Evolutionary conservation across 2,113 vertebrate species (phyloP).

Genomic region (Leucopsar rothschildi): DNA sequence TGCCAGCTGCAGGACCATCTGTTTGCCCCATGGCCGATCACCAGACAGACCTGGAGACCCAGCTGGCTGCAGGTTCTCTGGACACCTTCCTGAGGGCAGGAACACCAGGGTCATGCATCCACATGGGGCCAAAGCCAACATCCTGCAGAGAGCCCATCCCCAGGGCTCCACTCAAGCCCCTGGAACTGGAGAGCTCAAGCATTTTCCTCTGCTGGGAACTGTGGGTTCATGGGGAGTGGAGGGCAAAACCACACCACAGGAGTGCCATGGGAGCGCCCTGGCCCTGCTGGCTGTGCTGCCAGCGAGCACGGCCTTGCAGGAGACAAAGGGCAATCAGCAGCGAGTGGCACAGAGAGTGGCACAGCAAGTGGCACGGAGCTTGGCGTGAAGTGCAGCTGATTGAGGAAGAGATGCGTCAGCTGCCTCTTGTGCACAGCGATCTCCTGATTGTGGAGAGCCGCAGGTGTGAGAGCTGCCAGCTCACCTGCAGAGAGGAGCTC

Average conservation of each 20-base stretch:
- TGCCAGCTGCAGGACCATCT: not conserved
- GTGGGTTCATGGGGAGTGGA: not conserved
- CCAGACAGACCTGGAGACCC: not conserved
- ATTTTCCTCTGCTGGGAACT: not conserved
- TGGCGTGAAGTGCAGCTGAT: constrained; percentile 61
- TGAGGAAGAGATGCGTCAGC: constrained; percentile 67
- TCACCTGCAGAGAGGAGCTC: constrained; percentile 22
- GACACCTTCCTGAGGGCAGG: not conserved
- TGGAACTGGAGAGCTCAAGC: not conserved
- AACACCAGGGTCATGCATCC: not conserved
- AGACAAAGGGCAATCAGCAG: constrained; percentile 69
- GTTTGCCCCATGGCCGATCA: accelerated
- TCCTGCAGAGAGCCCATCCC: not conserved
- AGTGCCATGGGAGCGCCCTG: accelerated
- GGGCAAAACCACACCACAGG: not conserved
- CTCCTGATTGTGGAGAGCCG: constrained; percentile 65
- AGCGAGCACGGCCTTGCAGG: not conserved
- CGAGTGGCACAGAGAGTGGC: constrained; percentile 10
- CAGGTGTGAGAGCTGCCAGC: constrained; percentile 47
- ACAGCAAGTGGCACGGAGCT: constrained; percentile 25
- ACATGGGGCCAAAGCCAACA: not conserved
- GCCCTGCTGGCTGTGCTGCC: not conserved
- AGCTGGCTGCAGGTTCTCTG: accelerated
- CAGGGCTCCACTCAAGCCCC: not conserved
- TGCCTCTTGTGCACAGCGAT: not conserved